Evolutionary conservation across 2,113 vertebrate species (phyloP), one percentile per base, ranked within the genome.

Genomic region (Collichthys lucidus): DNA sequence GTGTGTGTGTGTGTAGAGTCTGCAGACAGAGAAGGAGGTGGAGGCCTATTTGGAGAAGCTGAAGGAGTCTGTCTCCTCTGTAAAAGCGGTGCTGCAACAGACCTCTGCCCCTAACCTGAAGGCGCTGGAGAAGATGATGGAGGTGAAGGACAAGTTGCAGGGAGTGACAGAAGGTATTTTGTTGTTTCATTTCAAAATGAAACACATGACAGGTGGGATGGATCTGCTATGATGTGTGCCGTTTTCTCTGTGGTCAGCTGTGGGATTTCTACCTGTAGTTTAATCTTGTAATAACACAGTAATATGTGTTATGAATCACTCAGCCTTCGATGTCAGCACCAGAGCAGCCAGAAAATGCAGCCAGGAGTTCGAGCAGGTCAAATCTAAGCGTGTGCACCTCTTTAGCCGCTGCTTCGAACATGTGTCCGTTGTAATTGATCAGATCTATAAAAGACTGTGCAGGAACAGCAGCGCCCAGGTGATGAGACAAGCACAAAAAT

Each of bases 371-470:
- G 96, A 98, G 81, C 92, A 95, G 53, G 95, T 98, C 86, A 99
- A 98, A 81, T 93, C 89, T 22, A 96, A n/a, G 85, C 96, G 98
- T 85, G 95, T 92, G 0, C 92, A 94, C 1, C 95, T 94, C 49
- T 99, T 99, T 81, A 97, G 52, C 88, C 89, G 67, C 63, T 99
- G 97, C 84, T 99, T 99, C 77, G 97, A 99, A 77, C 97, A 98
- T 0, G 90, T 99, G 73, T 96, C 93, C 0, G 0, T 96, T 24
- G 93, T 96, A 15, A 96, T 98, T 50, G 97, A 98, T 89, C 94
- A 95, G 60, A 97, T 98, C 94, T 99, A 99, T 94, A 99, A 99
- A 93, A 92, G 92, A 77, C 95, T 99, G 14, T 98, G 97, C 94
- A 95, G 94, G 74, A 98, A 97, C 94, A 81, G 5, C 74, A 97